Evolutionary conservation across 1,140 invertebrate species (phyloP).

Genomic region (Coelopa frigida): DNA sequence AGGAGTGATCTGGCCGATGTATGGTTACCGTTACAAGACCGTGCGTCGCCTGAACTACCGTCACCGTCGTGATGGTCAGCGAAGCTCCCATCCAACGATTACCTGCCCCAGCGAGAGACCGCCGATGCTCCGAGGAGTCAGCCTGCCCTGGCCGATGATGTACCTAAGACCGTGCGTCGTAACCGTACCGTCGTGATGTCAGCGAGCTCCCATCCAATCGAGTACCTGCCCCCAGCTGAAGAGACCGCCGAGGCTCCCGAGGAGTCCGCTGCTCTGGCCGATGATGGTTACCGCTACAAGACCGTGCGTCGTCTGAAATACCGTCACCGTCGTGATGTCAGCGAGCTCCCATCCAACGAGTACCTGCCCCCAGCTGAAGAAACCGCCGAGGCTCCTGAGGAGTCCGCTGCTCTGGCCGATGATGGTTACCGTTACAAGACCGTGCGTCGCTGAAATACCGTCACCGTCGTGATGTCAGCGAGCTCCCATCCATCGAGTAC

Average conservation of each 20-base stretch:
- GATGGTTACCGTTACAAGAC: conserved; percentile 34
- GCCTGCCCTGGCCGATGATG: conserved; percentile 20
- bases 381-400: conserved; percentile 16
- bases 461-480: conserved; percentile 29
- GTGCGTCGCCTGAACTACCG: conserved; percentile 27
- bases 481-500: conserved; percentile 20
- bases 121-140: conserved; percentile 13
- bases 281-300: conserved; percentile 18
- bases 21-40: conserved; percentile 36
- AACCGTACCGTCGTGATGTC: conserved; percentile 29
- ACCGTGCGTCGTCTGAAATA: conserved; percentile 19
- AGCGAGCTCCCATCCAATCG: conserved; percentile 18
- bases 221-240: conserved; percentile 4
- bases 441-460: conserved; percentile 22
- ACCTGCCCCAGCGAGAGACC: conserved; percentile 25
- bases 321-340: conserved; percentile 30
- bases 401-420: conserved; percentile 15
- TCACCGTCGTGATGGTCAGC: conserved; percentile 31
- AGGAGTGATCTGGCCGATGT: conserved; percentile 25
- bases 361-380: conserved; percentile 16
- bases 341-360: conserved; percentile 19
- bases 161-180: conserved; percentile 28
- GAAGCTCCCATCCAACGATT: conserved; percentile 25
- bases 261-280: neutral
- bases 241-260: conserved; percentile 10